Base-by-base conservation (phyloP, 2,797 vertebrate species). In the Anguilla megastoma region DNA sequence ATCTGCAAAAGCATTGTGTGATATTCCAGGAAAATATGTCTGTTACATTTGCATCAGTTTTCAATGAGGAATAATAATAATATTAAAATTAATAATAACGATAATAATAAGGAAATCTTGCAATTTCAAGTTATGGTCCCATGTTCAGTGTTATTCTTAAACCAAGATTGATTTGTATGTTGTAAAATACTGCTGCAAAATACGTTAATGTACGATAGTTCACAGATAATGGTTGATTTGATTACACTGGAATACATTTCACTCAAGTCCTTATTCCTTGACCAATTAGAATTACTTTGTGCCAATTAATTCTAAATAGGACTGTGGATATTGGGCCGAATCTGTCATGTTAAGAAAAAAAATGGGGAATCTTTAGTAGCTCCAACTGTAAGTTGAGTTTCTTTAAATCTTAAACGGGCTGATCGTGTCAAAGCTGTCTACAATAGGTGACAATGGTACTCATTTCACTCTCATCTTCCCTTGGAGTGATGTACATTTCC, bases 161-260 rank as follows among this genome's bases (percentile, higher is more conserved):
- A 12, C 9, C 27, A 33, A 33, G 30, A 33, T 79, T 71, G 27
- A 71, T 14, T 71, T 79, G 3, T 79, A 36, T 45, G 33, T 41
- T 79, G n/a, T 33, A 41, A 79, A 74, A 79, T 79, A 33, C 36
- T 79, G 33, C 10, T 74, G 12, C 33, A 79, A 79, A 79, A 36
- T 79, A 45, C 74, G 45, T 45, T 79, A 36, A 18, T 21, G 1
- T 36, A 18, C n/a, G 6, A 27, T 71, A 71, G 66, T 30, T 71
- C 66, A 71, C 36, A 79, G 30, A 8, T 74, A 30, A 74, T 12
- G 71, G 36, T 79, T 79, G 36, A 79, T 5, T 79, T 79, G 30
- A 79, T 79, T 79, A 79, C 74, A 79, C 74, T 79, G 74, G 74
- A 79, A 7, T 79, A 41, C 74, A 79, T 79, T 74, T 74, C 71